Conservation (phyloP, 2,113 vertebrate genomes). For the Capricornis sumatraensis region DNA sequence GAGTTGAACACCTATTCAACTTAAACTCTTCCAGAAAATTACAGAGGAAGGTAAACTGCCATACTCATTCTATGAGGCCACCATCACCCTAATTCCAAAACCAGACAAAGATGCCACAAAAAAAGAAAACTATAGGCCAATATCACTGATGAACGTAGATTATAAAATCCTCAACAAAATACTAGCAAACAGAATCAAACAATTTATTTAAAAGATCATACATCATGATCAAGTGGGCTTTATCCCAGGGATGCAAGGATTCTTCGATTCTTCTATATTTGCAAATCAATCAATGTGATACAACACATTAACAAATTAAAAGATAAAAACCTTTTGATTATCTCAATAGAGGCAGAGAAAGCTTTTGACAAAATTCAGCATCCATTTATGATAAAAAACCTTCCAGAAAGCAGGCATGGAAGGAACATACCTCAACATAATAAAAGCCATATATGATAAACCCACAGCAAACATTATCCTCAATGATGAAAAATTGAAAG, state of each 20-base stretch:
- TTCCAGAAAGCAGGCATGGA: neutral
- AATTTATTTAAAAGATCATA: neutral
- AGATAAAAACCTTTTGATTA: neutral
- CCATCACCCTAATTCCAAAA: neutral
- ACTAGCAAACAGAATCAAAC: neutral
- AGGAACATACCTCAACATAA: neutral
- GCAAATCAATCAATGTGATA: neutral
- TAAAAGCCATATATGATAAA: neutral
- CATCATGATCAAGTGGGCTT: neutral
- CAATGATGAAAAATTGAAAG: neutral
- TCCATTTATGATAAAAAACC: neutral
- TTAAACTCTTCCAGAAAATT: neutral
- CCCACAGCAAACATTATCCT: neutral
- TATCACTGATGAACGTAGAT: neutral
- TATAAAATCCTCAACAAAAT: neutral
- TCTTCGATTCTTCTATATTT: neutral
- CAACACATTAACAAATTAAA: neutral
- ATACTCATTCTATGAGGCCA: neutral
- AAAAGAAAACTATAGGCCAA: neutral
- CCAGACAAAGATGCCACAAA: neutral
- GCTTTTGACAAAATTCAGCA: neutral
- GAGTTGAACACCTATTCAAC: neutral
- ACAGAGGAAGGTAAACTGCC: neutral
- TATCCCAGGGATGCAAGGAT: neutral
- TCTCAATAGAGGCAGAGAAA: neutral